Conservation (phyloP, 2,113 vertebrate species). For the Prionailurus viverrinus region DNA sequence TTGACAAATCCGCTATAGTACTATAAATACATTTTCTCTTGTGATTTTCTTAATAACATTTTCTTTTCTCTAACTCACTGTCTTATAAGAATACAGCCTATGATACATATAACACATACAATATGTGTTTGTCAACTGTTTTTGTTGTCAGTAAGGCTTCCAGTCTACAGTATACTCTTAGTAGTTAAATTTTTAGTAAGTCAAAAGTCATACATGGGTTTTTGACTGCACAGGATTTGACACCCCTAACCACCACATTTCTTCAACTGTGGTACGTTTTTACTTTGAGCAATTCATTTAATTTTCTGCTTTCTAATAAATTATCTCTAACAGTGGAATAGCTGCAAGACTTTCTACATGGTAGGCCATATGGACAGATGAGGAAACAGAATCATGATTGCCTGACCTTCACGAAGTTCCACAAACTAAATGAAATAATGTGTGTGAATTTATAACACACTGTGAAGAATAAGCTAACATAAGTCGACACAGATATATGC, state of each 20-base stretch:
- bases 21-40: neutral
- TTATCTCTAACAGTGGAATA: neutral
- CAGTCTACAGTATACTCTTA: neutral
- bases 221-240: neutral
- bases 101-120: neutral
- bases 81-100: neutral
- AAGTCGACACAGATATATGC: neutral
- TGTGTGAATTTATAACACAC: conserved; percentile 4
- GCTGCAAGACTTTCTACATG: neutral
- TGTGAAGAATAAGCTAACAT: neutral
- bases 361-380: neutral
- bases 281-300: neutral
- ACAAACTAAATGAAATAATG: neutral
- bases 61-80: neutral
- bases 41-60: neutral
- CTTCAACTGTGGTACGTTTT: neutral
- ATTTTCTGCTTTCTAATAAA: neutral
- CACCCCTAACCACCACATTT: neutral
- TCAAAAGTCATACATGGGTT: neutral
- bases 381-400: neutral
- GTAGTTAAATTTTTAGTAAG: neutral
- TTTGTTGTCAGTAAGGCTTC: neutral
- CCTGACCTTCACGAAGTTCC: neutral
- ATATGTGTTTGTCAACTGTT: neutral
- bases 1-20: neutral